Percentiles rank a stretch among this genome's conserved stretches.
Conservation (phyloP, 2,888 invertebrate species). For the Megalurothrips usitatus region DNA sequence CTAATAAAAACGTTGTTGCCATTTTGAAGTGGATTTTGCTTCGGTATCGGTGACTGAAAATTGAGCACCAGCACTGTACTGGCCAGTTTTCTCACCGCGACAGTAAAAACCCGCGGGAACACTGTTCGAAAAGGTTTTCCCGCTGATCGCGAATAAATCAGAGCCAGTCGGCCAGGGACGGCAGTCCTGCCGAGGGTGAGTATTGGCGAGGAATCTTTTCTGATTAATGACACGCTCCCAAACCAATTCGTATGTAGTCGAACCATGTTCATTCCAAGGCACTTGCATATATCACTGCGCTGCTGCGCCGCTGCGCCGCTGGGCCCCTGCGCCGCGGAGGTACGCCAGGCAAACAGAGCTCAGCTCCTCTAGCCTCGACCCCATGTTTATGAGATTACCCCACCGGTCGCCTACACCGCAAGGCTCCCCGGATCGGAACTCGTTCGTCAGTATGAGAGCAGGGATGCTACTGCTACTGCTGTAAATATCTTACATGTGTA, state of each 20-base stretch:
- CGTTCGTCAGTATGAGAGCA: too few relatives aligned
- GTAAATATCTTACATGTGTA: too few relatives aligned
- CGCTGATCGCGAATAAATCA: neutral
- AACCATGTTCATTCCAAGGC: conserved; percentile 6
- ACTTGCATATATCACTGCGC: conserved; percentile 18
- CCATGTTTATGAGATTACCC: conserved; percentile 23
- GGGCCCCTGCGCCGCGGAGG: too few relatives aligned
- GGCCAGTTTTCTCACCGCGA: neutral
- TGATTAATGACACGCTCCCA: neutral
- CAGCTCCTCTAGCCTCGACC: neutral
- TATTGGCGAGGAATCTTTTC: neutral
- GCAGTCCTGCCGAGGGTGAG: too few relatives aligned
- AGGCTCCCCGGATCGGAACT: neutral
- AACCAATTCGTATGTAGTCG: conserved; percentile 16
- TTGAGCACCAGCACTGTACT: neutral
- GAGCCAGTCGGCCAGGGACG: neutral
- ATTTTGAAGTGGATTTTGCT: too few relatives aligned
- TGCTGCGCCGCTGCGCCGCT: too few relatives aligned
- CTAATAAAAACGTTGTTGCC: too few relatives aligned
- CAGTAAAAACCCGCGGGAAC: too few relatives aligned
- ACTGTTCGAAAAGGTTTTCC: neutral
- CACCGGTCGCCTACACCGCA: conserved; percentile 11
- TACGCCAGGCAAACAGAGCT: neutral
- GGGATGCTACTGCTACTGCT: too few relatives aligned
- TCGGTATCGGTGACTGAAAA: too few relatives aligned